Percentiles rank a stretch among this genome's conserved stretches.
phyloP scores from a whole-genome alignment of 2,797 vertebrate species.

The Tragelaphus oryx region DNA sequence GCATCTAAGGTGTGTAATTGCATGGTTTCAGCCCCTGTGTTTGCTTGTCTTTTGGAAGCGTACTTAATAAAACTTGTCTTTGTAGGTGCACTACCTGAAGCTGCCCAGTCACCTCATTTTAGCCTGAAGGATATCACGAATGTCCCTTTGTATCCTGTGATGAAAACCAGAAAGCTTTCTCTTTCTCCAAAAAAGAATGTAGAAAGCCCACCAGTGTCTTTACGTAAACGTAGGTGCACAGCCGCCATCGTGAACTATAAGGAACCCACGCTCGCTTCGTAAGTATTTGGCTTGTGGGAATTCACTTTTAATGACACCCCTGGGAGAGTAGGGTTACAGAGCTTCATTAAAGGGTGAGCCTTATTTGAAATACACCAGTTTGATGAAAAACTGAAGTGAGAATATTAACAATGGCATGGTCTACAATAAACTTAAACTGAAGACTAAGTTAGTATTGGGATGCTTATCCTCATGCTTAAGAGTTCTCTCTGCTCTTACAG shows the following conservation, averaged over 20 bases:
- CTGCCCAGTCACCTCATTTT: slow-evolving; percentile 69
- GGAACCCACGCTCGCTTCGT: slow-evolving; percentile 84
- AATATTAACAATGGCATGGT: background rate
- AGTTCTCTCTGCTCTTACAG: slow-evolving; percentile 75
- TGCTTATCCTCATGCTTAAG: background rate
- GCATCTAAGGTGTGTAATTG: background rate
- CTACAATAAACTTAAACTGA: background rate
- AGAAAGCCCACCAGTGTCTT: slow-evolving; percentile 69
- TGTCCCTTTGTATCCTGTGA: slow-evolving; percentile 79
- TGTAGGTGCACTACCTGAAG: slow-evolving; percentile 76
- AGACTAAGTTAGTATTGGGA: background rate
- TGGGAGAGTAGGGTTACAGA: background rate
- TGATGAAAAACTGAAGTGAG: background rate
- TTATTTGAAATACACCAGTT: background rate
- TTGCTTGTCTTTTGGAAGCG: background rate
- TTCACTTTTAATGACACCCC: background rate
- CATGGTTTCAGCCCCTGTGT: background rate
- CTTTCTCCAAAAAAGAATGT: slow-evolving; percentile 50
- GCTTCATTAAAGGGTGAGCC: background rate
- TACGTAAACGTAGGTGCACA: slow-evolving; percentile 87
- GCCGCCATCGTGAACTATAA: slow-evolving; percentile 87
- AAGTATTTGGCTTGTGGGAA: slow-evolving; percentile 38
- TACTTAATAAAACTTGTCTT: slow-evolving; percentile 35
- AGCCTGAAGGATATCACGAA: slow-evolving; percentile 93
- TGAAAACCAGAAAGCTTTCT: slow-evolving; percentile 75